phyloP scores from a whole-genome alignment of 2,113 vertebrate species.

The Syngnathoides biaculeatus region DNA sequence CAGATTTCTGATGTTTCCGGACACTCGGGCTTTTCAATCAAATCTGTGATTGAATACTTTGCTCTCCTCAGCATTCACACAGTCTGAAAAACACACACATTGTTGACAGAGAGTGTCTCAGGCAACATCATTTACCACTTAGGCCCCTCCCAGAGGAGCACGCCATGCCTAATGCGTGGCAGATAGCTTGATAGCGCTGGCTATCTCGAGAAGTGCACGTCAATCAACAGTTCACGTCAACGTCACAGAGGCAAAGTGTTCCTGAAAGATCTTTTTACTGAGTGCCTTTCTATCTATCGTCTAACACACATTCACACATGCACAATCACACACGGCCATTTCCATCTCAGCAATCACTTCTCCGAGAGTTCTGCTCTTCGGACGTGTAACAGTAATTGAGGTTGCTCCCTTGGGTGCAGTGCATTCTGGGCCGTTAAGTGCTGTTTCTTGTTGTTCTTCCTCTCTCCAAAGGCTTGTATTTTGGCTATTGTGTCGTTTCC shows the following conservation, averaged over 20 bases:
- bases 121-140: slow-evolving; percentile 77
- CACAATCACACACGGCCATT: slow-evolving; percentile 57
- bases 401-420: slow-evolving; percentile 78
- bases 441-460: slow-evolving; percentile 75
- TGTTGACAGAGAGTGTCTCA: slow-evolving; percentile 68
- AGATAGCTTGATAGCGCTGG: slow-evolving; percentile 68
- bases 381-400: slow-evolving; percentile 80
- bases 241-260: slow-evolving; percentile 81
- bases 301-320: slow-evolving; percentile 36
- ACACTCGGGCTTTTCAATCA: slow-evolving; percentile 65
- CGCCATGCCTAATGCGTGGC: slow-evolving; percentile 65
- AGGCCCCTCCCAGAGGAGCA: slow-evolving; percentile 67
- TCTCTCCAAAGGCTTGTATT: slow-evolving; percentile 72
- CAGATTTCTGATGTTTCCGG: slow-evolving; percentile 58
- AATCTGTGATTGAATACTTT: slow-evolving; percentile 70
- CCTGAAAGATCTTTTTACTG: slow-evolving; percentile 87
- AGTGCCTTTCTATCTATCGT: slow-evolving; percentile 67
- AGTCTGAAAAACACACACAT: slow-evolving; percentile 58
- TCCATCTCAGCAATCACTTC: slow-evolving; percentile 74
- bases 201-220: slow-evolving; percentile 74
- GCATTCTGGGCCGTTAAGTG: slow-evolving; percentile 84
- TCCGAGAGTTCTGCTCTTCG: slow-evolving; percentile 77
- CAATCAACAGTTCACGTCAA: slow-evolving; percentile 77
- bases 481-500: slow-evolving; percentile 72
- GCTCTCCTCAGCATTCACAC: slow-evolving; percentile 65